These are phyloP conservation scores for Pseudolaguvia tuberculata DNA, from an alignment of 2,113 vertebrate genomes.

Conservation along the genomic window DNA sequence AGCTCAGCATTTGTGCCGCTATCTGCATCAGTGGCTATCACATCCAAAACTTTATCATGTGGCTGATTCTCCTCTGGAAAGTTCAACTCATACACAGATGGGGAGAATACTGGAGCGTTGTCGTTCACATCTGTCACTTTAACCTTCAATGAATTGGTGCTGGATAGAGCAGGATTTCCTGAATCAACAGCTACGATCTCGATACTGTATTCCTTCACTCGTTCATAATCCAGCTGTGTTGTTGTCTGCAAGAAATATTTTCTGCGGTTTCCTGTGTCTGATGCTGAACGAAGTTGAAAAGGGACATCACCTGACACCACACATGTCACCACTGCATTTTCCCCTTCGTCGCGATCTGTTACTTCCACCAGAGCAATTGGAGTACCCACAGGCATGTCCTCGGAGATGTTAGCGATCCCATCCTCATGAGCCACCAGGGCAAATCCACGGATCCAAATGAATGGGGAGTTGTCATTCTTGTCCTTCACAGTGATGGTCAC, in stretches of 20 bases:
- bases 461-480: slow-evolving; percentile 89
- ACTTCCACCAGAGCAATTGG: slow-evolving; percentile 94
- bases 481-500: slow-evolving; percentile 86
- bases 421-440: slow-evolving; percentile 89
- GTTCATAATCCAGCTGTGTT: slow-evolving; percentile 86
- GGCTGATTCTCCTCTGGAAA: slow-evolving; percentile 88
- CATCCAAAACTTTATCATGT: slow-evolving; percentile 78
- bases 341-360: slow-evolving; percentile 89
- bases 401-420: slow-evolving; percentile 91
- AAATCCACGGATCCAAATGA: slow-evolving; percentile 90
- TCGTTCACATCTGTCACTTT: slow-evolving; percentile 94
- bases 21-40: slow-evolving; percentile 83
- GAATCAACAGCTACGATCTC: slow-evolving; percentile 95
- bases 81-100: slow-evolving; percentile 78
- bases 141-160: slow-evolving; percentile 92
- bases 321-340: slow-evolving; percentile 91
- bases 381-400: slow-evolving; percentile 89
- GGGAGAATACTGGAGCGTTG: slow-evolving; percentile 84
- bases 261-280: slow-evolving; percentile 87
- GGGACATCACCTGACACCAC: slow-evolving; percentile 93
- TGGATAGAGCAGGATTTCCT: slow-evolving; percentile 92
- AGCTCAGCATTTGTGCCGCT: slow-evolving; percentile 88
- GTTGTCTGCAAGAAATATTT: slow-evolving; percentile 97
- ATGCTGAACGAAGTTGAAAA: slow-evolving; percentile 87
- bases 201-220: slow-evolving; percentile 85